These are phyloP conservation scores for Struthio camelus DNA, from an alignment of 2,113 vertebrate genomes.

Conservation along the genomic window DNA sequence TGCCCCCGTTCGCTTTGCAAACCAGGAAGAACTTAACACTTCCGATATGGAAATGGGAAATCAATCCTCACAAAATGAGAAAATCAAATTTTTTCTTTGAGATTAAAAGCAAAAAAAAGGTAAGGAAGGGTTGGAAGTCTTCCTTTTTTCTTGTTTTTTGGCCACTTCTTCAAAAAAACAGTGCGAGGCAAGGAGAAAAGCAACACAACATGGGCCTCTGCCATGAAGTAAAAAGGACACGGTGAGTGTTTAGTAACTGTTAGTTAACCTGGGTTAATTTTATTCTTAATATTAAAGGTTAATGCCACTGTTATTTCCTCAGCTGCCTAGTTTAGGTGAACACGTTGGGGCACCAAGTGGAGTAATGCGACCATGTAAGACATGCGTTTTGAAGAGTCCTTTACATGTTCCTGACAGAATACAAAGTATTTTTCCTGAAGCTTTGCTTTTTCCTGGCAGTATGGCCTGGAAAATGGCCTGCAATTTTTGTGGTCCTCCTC, in stretches of 20 bases:
- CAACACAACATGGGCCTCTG: background rate
- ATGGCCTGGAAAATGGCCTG: too few species aligned
- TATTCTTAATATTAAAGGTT: background rate
- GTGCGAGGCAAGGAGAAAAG: background rate
- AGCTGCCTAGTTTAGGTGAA: background rate
- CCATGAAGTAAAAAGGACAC: background rate
- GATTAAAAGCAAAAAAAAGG: background rate
- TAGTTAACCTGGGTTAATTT: background rate
- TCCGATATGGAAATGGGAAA: background rate
- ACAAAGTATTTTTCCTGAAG: background rate
- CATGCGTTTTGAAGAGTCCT: background rate
- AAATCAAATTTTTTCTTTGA: background rate
- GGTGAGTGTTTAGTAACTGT: background rate
- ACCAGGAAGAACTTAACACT: background rate
- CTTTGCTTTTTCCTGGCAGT: background rate
- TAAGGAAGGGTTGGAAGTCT: background rate
- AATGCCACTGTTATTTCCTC: background rate
- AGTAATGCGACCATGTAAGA: background rate
- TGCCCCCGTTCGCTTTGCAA: background rate
- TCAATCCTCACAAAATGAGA: background rate
- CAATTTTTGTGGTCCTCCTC: background rate
- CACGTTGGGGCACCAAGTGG: background rate
- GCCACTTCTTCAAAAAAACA: background rate
- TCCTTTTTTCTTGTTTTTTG: background rate
- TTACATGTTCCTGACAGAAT: background rate